Percentiles rank a stretch among this genome's conserved stretches.
Evolutionary conservation across 2,888 invertebrate genomes (phyloP).

Genomic region (Mythimna albipuncta): DNA sequence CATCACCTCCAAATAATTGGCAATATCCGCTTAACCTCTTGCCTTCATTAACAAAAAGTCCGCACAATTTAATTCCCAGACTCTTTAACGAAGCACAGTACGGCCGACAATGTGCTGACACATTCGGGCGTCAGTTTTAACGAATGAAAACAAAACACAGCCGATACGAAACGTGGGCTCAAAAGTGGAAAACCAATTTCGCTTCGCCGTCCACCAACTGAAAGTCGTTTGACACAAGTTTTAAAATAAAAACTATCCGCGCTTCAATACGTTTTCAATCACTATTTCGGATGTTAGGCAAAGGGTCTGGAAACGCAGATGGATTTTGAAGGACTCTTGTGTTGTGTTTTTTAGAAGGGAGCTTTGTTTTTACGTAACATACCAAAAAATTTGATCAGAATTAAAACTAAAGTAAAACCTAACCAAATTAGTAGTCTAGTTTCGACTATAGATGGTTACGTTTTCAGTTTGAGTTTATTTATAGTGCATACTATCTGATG

Average conservation of each 20-base stretch:
- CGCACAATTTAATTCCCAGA: constrained; percentile 45
- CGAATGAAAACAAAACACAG: constrained; percentile 69
- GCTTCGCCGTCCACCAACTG: constrained; percentile 65
- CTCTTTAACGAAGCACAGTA: constrained; percentile 44
- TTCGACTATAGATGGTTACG: no score
- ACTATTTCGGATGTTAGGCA: constrained; percentile 44
- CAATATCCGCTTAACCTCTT: constrained; percentile 11
- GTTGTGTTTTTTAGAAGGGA: background rate
- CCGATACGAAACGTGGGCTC: constrained; percentile 63
- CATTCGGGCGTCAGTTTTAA: constrained; percentile 58
- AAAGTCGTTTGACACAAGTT: constrained; percentile 71
- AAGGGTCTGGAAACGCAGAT: constrained; percentile 31
- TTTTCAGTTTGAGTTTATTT: no score
- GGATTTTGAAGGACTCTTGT: constrained; percentile 8
- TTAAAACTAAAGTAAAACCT: background rate
- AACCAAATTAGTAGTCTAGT: no score
- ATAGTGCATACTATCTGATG: no score
- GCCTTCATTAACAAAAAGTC: constrained; percentile 28
- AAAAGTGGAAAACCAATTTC: constrained; percentile 83
- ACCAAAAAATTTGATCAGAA: background rate
- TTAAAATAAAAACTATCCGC: constrained; percentile 66
- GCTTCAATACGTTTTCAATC: constrained; percentile 68
- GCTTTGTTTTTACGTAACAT: background rate
- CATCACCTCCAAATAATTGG: constrained; percentile 1
- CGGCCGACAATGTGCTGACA: constrained; percentile 64